Evolutionary conservation across 2,797 vertebrate species (phyloP).

Genomic region (Cheirogaleus major): DNA sequence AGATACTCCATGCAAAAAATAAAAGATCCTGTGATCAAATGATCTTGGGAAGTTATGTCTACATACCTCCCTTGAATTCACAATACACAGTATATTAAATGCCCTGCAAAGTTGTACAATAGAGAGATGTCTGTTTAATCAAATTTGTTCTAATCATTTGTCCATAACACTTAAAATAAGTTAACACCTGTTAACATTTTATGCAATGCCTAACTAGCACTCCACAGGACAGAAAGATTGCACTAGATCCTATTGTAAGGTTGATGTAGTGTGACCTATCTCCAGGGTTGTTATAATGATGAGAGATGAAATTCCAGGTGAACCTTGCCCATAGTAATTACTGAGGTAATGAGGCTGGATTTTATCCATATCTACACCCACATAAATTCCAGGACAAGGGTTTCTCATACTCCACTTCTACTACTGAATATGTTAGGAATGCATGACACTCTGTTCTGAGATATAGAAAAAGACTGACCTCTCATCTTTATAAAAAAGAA

Average conservation of each 20-base stretch:
- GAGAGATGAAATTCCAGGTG: not conserved
- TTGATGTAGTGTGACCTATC: not conserved
- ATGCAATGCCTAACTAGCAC: not conserved
- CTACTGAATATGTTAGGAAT: not conserved
- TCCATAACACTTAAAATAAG: not conserved
- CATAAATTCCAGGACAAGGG: not conserved
- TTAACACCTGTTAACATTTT: not conserved
- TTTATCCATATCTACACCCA: not conserved
- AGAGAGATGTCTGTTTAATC: not conserved
- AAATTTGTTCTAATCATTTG: not conserved
- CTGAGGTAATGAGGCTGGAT: not conserved
- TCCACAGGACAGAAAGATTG: not conserved
- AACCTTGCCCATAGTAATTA: not conserved
- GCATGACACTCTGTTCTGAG: not conserved
- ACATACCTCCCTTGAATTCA: not conserved
- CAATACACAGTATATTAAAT: not conserved
- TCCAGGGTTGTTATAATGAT: not conserved
- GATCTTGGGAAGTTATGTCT: not conserved
- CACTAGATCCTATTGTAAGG: not conserved
- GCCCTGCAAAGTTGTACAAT: not conserved
- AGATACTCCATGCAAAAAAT: not conserved
- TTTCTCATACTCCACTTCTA: not conserved
- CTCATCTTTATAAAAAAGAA: not conserved
- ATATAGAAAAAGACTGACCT: not conserved
- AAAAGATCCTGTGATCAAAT: not conserved